A percentile compares a stretch with the other conserved stretches of the same genome.
These are phyloP conservation scores for Drosophila sp. DNA, from an alignment of 1,140 invertebrate species.

Conservation along the genomic window DNA sequence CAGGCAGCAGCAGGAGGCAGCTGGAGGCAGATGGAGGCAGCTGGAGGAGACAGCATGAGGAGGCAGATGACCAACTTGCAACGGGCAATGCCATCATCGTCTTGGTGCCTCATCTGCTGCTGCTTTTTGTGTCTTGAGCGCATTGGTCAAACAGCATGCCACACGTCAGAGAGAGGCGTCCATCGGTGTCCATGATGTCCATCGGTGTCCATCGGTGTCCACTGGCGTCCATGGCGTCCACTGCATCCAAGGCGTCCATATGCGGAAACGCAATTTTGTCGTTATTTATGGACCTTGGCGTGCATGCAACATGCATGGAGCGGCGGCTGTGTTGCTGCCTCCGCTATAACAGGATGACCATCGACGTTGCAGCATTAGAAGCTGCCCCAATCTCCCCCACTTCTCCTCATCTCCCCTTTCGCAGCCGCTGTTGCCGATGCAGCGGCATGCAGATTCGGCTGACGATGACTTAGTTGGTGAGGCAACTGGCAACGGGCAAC, in stretches of 20 bases:
- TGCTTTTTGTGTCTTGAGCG: conserved; percentile 5
- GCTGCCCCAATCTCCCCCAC: background rate
- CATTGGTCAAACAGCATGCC: conserved; percentile 59
- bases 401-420: background rate
- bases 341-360: conserved; percentile 76
- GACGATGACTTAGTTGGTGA: conserved; percentile 76
- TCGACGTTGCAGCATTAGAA: conserved; percentile 63
- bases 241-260: conserved; percentile 57
- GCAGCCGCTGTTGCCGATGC: conserved; percentile 21
- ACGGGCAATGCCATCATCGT: conserved; percentile 27
- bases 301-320: conserved; percentile 71
- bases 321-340: conserved; percentile 38
- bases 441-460: conserved; percentile 71
- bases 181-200: conserved; percentile 30
- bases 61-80: background rate
- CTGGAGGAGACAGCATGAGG: too few relatives aligned
- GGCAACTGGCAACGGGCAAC: background rate
- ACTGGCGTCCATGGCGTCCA: conserved; percentile 20
- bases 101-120: background rate
- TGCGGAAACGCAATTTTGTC: conserved; percentile 84
- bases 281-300: conserved; percentile 84
- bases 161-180: conserved; percentile 46
- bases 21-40: too few relatives aligned
- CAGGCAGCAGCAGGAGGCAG: too few relatives aligned
- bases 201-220: conserved; percentile 18